Conservation (phyloP, 2,888 invertebrate species). For the Thelaira solivaga region DNA sequence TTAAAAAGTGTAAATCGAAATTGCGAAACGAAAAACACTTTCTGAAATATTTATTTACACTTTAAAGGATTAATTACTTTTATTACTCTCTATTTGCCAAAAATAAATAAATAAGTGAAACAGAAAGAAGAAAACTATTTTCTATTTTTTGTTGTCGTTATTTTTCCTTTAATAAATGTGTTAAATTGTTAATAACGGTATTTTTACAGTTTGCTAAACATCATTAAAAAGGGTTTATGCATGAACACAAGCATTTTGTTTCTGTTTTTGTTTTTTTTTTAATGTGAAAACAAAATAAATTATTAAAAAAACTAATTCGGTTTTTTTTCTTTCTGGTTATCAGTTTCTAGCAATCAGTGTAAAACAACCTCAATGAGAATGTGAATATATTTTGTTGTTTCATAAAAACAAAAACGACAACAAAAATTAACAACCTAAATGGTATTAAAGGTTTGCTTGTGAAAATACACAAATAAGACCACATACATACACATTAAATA, state of each 20-base stretch:
- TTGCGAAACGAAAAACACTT: too few species aligned
- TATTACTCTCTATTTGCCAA: too few species aligned
- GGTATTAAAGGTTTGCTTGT: constrained; percentile 15
- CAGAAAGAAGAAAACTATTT: background rate
- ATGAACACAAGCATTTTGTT: constrained; percentile 3
- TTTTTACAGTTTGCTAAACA: constrained; percentile 50
- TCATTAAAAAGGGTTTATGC: constrained; percentile 51
- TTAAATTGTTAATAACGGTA: constrained; percentile 54
- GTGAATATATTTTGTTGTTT: constrained; percentile 2
- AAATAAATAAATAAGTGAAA: background rate
- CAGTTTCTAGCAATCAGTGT: constrained; percentile 45
- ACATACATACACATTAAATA: constrained; percentile 20
- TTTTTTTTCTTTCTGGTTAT: constrained; percentile 12
- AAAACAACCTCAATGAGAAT: constrained; percentile 27
- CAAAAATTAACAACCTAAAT: background rate
- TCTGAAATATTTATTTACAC: too few species aligned
- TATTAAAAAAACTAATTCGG: background rate
- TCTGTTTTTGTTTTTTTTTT: background rate
- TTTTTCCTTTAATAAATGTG: constrained; percentile 30
- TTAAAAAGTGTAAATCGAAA: too few species aligned
- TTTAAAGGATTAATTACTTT: constrained; percentile 17
- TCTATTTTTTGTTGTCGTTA: background rate
- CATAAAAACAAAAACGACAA: background rate
- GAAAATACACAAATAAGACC: background rate
- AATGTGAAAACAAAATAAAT: too few species aligned